These are phyloP conservation scores for Drosophila emarginata DNA, from an alignment of 2,888 invertebrate genomes.

Conservation along the genomic window DNA sequence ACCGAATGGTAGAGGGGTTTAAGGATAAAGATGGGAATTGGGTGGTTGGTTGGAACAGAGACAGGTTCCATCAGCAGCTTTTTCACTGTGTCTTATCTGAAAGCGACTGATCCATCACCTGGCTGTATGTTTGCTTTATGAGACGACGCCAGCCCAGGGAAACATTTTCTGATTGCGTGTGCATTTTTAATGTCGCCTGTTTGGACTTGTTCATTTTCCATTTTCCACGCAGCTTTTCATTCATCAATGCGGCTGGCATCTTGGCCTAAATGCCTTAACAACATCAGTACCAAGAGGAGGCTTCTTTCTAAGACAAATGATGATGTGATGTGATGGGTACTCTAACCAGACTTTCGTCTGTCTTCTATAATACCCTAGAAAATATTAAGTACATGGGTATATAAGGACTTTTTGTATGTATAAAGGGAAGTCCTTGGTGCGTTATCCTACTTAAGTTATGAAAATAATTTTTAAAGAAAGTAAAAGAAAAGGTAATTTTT, in stretches of 20 bases:
- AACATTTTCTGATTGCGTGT: slow-evolving; percentile 75
- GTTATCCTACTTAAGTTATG: too few species aligned
- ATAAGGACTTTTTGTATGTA: neutral
- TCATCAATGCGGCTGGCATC: slow-evolving; percentile 61
- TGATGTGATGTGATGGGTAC: slow-evolving; percentile 48
- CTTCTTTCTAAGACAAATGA: slow-evolving; percentile 63
- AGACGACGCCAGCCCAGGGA: slow-evolving; percentile 32
- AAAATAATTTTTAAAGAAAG: too few species aligned
- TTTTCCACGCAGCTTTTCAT: slow-evolving; percentile 64
- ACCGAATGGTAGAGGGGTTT: neutral
- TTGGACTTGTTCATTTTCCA: slow-evolving; percentile 52
- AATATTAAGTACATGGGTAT: neutral
- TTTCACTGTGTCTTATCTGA: slow-evolving; percentile 58
- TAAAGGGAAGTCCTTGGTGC: too few species aligned
- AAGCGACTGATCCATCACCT: slow-evolving; percentile 65
- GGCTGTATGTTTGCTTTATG: slow-evolving; percentile 41
- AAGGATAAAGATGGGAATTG: too few species aligned
- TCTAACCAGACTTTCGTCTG: slow-evolving; percentile 27
- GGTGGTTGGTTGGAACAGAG: neutral
- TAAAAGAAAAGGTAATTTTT: too few species aligned
- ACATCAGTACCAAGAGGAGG: slow-evolving; percentile 4
- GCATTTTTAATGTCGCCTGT: slow-evolving; percentile 70
- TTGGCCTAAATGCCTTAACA: slow-evolving; percentile 40
- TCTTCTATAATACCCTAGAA: neutral
- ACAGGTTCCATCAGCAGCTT: neutral